Conservation (phyloP, 2,888 invertebrate species). For the Allophyes oxyacanthae region DNA sequence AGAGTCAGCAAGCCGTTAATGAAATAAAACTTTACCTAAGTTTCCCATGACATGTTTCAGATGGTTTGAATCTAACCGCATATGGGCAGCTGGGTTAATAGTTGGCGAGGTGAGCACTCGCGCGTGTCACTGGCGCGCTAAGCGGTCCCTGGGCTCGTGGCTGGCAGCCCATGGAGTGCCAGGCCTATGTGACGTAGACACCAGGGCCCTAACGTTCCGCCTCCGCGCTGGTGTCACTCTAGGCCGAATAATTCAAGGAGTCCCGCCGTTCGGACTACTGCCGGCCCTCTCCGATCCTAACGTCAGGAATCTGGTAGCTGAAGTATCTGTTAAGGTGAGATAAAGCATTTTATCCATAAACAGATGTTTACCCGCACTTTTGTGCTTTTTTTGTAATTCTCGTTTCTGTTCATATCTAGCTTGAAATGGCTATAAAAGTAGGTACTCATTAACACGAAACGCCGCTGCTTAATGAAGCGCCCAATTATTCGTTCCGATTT, state of each 20-base stretch:
- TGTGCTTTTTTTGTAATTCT: no score
- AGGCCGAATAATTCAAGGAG: slow-evolving; percentile 90
- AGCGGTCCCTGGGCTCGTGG: slow-evolving; percentile 95
- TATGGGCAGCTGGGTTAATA: slow-evolving; percentile 97
- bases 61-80: slow-evolving; percentile 96
- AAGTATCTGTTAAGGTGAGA: slow-evolving; percentile 95
- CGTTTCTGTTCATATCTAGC: no score
- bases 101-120: slow-evolving; percentile 96
- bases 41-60: slow-evolving; percentile 78
- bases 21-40: no score
- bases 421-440: no score
- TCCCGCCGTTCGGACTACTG: slow-evolving; percentile 79
- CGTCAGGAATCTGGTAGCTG: slow-evolving; percentile 95
- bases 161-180: slow-evolving; percentile 94
- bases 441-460: no score
- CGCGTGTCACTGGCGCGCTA: slow-evolving; percentile 97
- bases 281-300: slow-evolving; percentile 93
- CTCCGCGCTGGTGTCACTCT: slow-evolving; percentile 97
- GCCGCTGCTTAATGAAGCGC: no score
- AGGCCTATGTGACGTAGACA: slow-evolving; percentile 97
- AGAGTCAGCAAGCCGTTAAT: no score
- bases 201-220: slow-evolving; percentile 96
- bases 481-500: no score
- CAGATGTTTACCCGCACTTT: no score
- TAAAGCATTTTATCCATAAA: neutral